Evolutionary conservation across 2,888 invertebrate genomes (phyloP).

Genomic region (Zygaena filipendulae): DNA sequence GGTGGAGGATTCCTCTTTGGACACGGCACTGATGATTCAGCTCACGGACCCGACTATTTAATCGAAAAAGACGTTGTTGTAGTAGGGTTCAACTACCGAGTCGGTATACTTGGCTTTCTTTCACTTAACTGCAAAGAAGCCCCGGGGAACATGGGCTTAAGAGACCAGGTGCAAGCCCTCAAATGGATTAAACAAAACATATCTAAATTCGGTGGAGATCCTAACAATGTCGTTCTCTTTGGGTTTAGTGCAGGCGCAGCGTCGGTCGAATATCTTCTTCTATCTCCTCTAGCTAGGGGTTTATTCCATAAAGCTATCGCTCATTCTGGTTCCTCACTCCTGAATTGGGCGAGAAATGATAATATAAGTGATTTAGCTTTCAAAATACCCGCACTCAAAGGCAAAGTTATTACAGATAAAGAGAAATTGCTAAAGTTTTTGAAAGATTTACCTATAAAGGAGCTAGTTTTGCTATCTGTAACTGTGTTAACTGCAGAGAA

Average conservation of each 20-base stretch:
- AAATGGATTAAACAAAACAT: constrained; percentile 65
- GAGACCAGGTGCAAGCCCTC: constrained; percentile 61
- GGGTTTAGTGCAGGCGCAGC: constrained; percentile 65
- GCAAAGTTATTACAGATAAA: constrained; percentile 24
- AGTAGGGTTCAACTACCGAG: constrained; percentile 51
- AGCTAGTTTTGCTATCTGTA: constrained; percentile 37
- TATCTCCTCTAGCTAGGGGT: constrained; percentile 53
- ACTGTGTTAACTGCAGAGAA: constrained; percentile 23
- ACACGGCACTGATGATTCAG: constrained; percentile 41
- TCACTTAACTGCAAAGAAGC: constrained; percentile 46
- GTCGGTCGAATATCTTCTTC: constrained; percentile 48
- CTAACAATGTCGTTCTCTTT: constrained; percentile 57
- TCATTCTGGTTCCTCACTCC: constrained; percentile 61
- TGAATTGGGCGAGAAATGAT: constrained; percentile 52
- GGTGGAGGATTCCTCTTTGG: constrained; percentile 59
- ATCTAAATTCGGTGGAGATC: constrained; percentile 52
- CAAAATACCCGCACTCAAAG: constrained; percentile 33
- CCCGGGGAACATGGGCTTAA: constrained; percentile 59
- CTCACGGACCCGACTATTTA: constrained; percentile 51
- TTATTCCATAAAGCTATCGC: constrained; percentile 64
- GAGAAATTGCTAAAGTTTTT: constrained; percentile 35
- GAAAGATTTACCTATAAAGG: constrained; percentile 31
- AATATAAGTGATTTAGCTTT: constrained; percentile 32
- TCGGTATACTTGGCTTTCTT: constrained; percentile 55
- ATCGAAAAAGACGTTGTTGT: constrained; percentile 48